phyloP scores from a whole-genome alignment of 2,113 vertebrate species.

The Coryphaenoides rupestris region DNA sequence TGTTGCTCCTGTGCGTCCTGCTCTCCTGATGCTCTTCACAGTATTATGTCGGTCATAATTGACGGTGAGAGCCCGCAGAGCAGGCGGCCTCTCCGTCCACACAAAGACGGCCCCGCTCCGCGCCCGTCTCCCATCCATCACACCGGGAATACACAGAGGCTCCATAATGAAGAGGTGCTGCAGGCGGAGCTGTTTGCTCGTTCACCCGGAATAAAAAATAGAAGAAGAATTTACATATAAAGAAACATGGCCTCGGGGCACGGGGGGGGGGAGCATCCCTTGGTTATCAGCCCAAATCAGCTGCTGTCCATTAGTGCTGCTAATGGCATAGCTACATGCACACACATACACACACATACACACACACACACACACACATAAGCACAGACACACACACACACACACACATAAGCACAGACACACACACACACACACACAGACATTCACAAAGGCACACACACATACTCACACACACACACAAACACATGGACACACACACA shows the following conservation, averaged over 20 bases:
- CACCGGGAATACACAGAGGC: conserved; percentile 52
- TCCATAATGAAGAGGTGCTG: conserved; percentile 31
- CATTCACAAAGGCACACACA: too few species aligned
- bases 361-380: background rate
- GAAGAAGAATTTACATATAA: background rate
- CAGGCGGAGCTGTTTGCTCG: conserved; percentile 45
- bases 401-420: too few species aligned
- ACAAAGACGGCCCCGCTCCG: conserved; percentile 16
- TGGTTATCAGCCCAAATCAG: conserved; percentile 61
- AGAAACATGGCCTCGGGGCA: conserved; percentile 44
- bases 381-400: too few species aligned
- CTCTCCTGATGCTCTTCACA: conserved; percentile 12
- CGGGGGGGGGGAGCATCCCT: conserved; percentile 37
- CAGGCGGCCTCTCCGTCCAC: conserved; percentile 18
- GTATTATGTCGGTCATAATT: conserved; percentile 39
- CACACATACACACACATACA: background rate
- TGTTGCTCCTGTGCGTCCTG: background rate
- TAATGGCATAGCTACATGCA: background rate
- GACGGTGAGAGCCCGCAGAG: conserved; percentile 23
- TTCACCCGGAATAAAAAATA: conserved; percentile 39
- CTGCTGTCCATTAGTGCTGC: conserved; percentile 56
- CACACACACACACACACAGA: too few species aligned
- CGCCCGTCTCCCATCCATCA: conserved; percentile 45
- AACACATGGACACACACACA: too few species aligned
- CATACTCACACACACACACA: too few species aligned